Evolutionary conservation across 1,140 invertebrate species (phyloP).

Genomic region (Araneus ventricosus): DNA sequence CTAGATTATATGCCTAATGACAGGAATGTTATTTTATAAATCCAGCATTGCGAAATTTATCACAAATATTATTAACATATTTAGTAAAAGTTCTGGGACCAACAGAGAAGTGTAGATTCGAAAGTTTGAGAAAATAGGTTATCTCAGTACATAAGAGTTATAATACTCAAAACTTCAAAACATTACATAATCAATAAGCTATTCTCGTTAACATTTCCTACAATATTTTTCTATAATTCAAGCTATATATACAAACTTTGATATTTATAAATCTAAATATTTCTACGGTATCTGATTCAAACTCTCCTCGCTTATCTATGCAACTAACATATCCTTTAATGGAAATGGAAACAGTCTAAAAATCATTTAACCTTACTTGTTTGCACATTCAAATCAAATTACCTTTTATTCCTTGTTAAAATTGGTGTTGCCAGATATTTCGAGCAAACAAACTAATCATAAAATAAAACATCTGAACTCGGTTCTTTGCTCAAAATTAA

Average conservation of each 20-base stretch:
- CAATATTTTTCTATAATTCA: constrained; percentile 60
- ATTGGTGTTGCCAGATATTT: not conserved
- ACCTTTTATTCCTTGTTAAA: too few relatives aligned
- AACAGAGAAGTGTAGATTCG: not conserved
- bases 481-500: too few relatives aligned
- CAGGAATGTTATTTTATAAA: not conserved
- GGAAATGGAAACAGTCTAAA: not conserved
- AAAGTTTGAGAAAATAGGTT: not conserved
- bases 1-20: too few relatives aligned
- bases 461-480: too few relatives aligned
- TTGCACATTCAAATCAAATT: not conserved
- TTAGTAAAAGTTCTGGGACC: not conserved
- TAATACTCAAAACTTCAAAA: not conserved
- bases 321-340: not conserved
- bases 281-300: not conserved
- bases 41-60: not conserved
- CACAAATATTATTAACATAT: not conserved
- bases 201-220: constrained; percentile 21
- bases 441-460: too few relatives aligned
- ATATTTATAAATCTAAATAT: constrained; percentile 38
- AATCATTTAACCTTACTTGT: not conserved
- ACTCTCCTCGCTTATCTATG: not conserved
- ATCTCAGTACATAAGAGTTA: not conserved
- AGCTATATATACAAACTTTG: constrained; percentile 52
- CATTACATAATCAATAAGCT: constrained; percentile 15